These are phyloP conservation scores for Pedicia rivosa DNA, from an alignment of 2,888 invertebrate genomes.

Conservation along the genomic window DNA sequence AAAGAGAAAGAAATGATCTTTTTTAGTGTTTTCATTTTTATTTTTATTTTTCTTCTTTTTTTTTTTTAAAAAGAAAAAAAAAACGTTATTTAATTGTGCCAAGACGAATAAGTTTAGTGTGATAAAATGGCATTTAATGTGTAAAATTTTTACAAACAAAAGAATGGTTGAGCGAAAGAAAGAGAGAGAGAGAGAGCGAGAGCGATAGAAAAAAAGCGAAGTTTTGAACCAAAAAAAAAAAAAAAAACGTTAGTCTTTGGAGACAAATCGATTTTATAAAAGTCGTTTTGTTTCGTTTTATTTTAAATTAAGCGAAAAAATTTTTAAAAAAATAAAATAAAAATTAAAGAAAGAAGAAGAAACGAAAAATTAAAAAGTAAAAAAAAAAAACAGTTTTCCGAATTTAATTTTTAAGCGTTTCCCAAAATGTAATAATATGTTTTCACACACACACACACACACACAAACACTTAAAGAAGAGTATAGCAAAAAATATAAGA, in stretches of 20 bases:
- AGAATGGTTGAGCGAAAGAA: not conserved
- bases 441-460: too few relatives aligned
- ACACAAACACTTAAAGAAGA: too few relatives aligned
- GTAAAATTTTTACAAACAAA: slow-evolving; percentile 6
- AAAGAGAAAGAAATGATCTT: not conserved
- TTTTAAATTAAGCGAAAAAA: slow-evolving; percentile 1
- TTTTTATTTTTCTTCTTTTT: not conserved
- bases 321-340: not conserved
- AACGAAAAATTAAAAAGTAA: not conserved
- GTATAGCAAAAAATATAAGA: too few relatives aligned
- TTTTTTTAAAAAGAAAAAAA: slow-evolving; percentile 3
- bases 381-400: slow-evolving; percentile 1
- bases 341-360: slow-evolving; percentile 1
- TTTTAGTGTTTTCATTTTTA: not conserved
- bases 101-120: slow-evolving; percentile 30
- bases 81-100: slow-evolving; percentile 21
- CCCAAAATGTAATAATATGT: too few relatives aligned
- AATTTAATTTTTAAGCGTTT: too few relatives aligned
- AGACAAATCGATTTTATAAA: slow-evolving; percentile 2
- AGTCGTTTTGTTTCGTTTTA: slow-evolving; percentile 2
- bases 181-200: not conserved
- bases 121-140: slow-evolving; percentile 20
- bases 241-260: slow-evolving; percentile 4
- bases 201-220: not conserved
- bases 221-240: slow-evolving; percentile 3